phyloP scores from a whole-genome alignment of 2,888 invertebrate genomes.

The Eupithecia subfuscata region DNA sequence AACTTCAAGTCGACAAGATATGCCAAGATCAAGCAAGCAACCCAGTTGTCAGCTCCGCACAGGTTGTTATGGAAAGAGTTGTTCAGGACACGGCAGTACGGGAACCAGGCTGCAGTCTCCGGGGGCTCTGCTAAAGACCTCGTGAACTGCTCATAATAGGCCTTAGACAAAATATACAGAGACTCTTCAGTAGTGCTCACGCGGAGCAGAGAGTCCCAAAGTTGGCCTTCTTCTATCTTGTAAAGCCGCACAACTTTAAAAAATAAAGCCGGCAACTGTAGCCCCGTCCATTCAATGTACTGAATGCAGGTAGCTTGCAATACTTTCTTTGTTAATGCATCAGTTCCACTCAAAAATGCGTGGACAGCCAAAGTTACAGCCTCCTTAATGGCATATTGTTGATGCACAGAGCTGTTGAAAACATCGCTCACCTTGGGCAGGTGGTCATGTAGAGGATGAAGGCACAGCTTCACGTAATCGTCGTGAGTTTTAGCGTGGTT shows the following conservation, averaged over 20 bases:
- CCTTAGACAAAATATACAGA: constrained; percentile 20
- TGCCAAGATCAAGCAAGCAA: constrained; percentile 28
- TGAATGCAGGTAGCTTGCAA: constrained; percentile 34
- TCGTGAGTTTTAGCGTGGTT: constrained; percentile 28
- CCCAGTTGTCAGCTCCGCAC: constrained; percentile 19
- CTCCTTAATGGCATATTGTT: not conserved
- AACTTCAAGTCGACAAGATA: constrained; percentile 37
- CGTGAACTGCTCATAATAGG: constrained; percentile 29
- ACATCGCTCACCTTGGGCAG: constrained; percentile 15
- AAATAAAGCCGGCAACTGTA: constrained; percentile 36
- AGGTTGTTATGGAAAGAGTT: constrained; percentile 26
- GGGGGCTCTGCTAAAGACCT: constrained; percentile 17
- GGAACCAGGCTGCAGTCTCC: constrained; percentile 31
- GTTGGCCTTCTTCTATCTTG: constrained; percentile 21
- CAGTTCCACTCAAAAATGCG: constrained; percentile 29
- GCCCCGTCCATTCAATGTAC: constrained; percentile 36
- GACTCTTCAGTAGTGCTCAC: not conserved
- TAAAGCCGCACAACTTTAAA: constrained; percentile 34
- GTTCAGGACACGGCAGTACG: constrained; percentile 29
- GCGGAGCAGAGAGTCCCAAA: constrained; percentile 31
- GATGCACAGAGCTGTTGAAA: not conserved
- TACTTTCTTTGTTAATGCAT: constrained; percentile 31
- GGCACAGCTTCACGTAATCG: constrained; percentile 35
- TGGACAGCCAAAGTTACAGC: constrained; percentile 25
- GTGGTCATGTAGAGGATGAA: constrained; percentile 25